Percentiles rank a stretch among this genome's conserved stretches.
Evolutionary conservation across 2,113 vertebrate species (phyloP).

Genomic region (Phaethornis superciliosus): DNA sequence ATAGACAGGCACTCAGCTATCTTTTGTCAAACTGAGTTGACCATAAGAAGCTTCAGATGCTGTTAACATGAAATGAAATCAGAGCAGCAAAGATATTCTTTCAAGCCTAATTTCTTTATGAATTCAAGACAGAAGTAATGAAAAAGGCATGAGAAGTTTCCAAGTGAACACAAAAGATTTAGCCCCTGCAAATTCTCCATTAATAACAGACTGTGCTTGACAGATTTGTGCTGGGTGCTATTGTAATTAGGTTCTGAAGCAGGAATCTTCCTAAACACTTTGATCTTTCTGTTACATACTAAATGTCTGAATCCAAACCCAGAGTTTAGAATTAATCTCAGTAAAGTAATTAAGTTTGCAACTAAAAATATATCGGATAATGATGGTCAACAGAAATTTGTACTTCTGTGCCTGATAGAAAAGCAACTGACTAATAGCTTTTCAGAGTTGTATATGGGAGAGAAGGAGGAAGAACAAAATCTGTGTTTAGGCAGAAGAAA

Average conservation of each 20-base stretch:
- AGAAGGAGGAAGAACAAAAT: not conserved
- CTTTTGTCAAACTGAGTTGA: not conserved
- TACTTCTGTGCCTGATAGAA: not conserved
- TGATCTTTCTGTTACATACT: not conserved
- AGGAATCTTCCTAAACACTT: not conserved
- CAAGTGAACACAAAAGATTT: not conserved
- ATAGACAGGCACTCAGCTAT: not conserved
- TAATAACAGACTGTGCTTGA: not conserved
- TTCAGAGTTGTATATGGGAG: not conserved
- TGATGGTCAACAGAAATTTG: not conserved
- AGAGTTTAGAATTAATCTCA: not conserved
- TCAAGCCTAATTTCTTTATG: not conserved
- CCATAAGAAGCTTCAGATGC: not conserved
- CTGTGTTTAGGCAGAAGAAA: not conserved
- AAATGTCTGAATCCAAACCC: not conserved
- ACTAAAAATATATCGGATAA: not conserved
- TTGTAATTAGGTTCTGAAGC: not conserved
- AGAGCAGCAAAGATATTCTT: not conserved
- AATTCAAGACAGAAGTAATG: not conserved
- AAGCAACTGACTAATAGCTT: not conserved
- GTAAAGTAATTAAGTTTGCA: conserved; percentile 4
- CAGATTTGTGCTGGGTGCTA: not conserved
- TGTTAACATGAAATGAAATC: not conserved
- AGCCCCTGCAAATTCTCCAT: not conserved
- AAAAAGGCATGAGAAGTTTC: not conserved